phyloP scores from a whole-genome alignment of 2,113 vertebrate genomes.

The Periophthalmodon schlosseri region DNA sequence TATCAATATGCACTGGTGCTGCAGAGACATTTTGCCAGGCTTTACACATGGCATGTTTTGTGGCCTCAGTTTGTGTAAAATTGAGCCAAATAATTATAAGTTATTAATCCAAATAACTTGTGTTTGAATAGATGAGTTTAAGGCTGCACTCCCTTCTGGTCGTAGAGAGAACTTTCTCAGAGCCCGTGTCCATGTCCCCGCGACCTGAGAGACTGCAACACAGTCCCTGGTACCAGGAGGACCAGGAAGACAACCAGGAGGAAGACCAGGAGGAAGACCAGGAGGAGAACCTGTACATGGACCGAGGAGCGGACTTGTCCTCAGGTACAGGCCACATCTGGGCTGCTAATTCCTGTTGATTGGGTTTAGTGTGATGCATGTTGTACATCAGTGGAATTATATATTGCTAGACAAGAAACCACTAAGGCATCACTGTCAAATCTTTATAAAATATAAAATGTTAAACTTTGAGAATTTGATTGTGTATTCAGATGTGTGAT shows the following conservation, averaged over 20 bases:
- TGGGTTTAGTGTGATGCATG: not conserved
- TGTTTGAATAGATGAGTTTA: not conserved
- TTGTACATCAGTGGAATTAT: not conserved
- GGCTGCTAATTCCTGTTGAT: not conserved
- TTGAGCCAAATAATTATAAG: too few relatives aligned
- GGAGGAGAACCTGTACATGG: constrained; percentile 27
- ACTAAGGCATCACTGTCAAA: too few relatives aligned
- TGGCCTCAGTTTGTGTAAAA: too few relatives aligned
- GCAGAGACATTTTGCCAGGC: too few relatives aligned
- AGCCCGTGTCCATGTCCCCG: not conserved
- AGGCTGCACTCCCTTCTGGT: not conserved
- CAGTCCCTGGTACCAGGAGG: not conserved
- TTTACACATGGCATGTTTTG: too few relatives aligned
- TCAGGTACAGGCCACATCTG: not conserved
- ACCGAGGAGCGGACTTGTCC: constrained; percentile 17
- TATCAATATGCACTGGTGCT: too few relatives aligned
- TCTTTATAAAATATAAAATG: too few relatives aligned
- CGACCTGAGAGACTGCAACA: not conserved
- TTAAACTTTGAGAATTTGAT: too few relatives aligned
- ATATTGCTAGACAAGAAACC: too few relatives aligned
- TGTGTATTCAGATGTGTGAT: too few relatives aligned
- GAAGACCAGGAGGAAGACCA: constrained; percentile 33
- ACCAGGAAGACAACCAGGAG: constrained; percentile 22
- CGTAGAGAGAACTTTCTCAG: not conserved
- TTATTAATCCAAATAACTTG: too few relatives aligned